Conservation (phyloP, 2,797 vertebrate genomes). For the Alfaro cultratus region DNA sequence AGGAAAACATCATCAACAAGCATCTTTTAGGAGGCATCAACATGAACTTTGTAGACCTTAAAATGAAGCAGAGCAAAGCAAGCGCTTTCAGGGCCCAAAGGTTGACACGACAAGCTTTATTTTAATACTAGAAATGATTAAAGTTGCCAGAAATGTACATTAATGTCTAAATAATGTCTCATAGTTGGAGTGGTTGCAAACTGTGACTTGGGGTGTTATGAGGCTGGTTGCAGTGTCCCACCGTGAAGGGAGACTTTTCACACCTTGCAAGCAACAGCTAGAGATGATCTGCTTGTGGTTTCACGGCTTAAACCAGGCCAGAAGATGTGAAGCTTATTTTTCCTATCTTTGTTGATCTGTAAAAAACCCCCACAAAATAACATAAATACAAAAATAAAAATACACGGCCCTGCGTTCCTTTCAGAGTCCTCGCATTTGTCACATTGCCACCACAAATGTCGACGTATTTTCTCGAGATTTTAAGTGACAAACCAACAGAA, state of each 20-base stretch:
- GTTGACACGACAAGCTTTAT: neutral
- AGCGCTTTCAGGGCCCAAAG: neutral
- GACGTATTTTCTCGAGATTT: neutral
- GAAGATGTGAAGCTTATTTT: neutral
- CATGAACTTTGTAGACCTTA: neutral
- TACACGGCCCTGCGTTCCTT: neutral
- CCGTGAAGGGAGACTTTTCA: neutral
- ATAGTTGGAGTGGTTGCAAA: neutral
- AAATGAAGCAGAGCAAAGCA: neutral
- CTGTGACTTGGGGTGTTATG: neutral
- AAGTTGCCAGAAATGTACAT: neutral
- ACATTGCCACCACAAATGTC: neutral
- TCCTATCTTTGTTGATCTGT: neutral
- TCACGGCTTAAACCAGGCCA: neutral
- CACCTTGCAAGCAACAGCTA: neutral
- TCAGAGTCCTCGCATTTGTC: neutral
- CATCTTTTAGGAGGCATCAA: neutral
- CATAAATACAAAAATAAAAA: neutral
- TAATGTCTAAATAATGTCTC: neutral
- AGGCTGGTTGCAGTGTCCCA: neutral
- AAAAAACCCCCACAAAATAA: neutral
- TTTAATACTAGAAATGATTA: neutral
- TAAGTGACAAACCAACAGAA: neutral
- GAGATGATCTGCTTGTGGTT: neutral
- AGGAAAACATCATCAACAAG: neutral